phyloP scores from a whole-genome alignment of 2,888 invertebrate genomes.

The Mimachlamys varia region DNA sequence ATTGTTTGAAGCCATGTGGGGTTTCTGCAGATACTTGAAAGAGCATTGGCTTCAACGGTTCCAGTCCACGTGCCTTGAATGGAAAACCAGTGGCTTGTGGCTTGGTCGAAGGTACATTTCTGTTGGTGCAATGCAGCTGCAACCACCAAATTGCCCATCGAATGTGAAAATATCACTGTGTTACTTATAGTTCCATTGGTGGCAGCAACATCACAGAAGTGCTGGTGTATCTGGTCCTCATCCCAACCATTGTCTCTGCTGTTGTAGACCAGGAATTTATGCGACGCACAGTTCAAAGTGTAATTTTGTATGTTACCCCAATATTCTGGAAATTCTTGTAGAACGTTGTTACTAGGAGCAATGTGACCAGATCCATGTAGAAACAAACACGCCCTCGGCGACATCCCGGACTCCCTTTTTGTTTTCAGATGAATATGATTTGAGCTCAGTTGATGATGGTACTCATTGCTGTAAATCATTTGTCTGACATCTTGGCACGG shows the following conservation, averaged over 20 bases:
- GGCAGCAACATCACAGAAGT: background rate
- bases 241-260: background rate
- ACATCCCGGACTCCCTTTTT: background rate
- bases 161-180: constrained; percentile 24
- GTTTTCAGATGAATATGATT: too few species aligned
- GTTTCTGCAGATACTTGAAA: background rate
- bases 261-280: background rate
- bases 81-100: constrained; percentile 2
- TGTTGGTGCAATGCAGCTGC: constrained; percentile 18
- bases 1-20: too few species aligned
- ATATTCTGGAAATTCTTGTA: background rate
- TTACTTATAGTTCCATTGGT: background rate
- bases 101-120: background rate
- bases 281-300: background rate
- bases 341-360: background rate
- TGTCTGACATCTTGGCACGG: background rate
- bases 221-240: background rate
- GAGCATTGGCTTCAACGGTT: background rate
- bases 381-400: background rate
- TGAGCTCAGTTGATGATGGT: too few species aligned
- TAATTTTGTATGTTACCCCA: background rate
- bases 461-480: background rate
- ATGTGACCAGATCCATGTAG: background rate
- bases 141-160: constrained; percentile 25
- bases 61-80: background rate